Conservation (phyloP, 2,888 invertebrate species). For the Merodon equestris region DNA sequence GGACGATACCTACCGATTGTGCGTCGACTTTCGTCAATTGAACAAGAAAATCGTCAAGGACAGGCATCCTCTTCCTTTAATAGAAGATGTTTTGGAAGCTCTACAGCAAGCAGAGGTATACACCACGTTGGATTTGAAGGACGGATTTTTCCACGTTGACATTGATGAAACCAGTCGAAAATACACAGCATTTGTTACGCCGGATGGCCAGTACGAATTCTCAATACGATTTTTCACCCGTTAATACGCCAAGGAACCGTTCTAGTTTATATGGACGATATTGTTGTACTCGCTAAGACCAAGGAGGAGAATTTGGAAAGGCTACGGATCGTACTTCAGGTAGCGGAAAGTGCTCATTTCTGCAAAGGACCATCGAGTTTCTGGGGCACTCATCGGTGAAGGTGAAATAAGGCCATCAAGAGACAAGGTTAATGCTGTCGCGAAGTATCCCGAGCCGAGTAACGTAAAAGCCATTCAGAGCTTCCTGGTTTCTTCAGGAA, state of each 20-base stretch:
- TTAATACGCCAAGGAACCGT: conserved; percentile 10
- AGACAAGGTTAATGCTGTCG: conserved; percentile 16
- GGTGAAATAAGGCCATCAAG: conserved; percentile 7
- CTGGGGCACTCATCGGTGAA: conserved; percentile 16
- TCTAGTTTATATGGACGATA: conserved; percentile 27
- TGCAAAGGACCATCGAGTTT: conserved; percentile 11
- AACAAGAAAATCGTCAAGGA: conserved; percentile 61
- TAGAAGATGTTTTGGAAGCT: conserved; percentile 1
- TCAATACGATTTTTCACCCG: conserved; percentile 23
- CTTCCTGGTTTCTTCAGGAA: conserved; percentile 15
- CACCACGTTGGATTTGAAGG: conserved; percentile 7
- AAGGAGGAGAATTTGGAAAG: conserved; percentile 32
- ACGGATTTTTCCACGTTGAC: neutral
- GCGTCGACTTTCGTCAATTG: conserved; percentile 63
- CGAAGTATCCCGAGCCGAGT: conserved; percentile 21
- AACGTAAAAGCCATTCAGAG: conserved; percentile 30
- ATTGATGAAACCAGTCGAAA: conserved; percentile 6
- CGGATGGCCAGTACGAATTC: conserved; percentile 5
- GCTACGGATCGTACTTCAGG: conserved; percentile 19
- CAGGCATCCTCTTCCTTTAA: conserved; percentile 5
- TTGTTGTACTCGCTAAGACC: conserved; percentile 20
- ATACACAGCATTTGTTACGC: conserved; percentile 14
- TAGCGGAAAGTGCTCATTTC: conserved; percentile 5
- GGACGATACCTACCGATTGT: conserved; percentile 64
- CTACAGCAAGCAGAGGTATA: conserved; percentile 3